phyloP scores from a whole-genome alignment of 2,797 vertebrate genomes.

The Chaenodraco wilsoni region DNA sequence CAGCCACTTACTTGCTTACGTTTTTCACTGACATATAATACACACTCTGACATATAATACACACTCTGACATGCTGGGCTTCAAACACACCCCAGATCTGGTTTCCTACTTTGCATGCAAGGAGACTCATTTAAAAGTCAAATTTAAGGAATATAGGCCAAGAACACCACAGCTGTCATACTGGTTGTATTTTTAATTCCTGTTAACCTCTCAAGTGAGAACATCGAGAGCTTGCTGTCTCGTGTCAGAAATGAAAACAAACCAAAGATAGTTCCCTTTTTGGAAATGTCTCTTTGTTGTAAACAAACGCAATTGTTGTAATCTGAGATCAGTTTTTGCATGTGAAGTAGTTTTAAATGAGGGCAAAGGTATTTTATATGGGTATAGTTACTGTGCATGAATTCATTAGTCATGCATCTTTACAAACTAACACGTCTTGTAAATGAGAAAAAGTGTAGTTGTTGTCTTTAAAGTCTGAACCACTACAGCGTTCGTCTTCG shows the following conservation, averaged over 20 bases:
- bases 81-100: slow-evolving; percentile 10
- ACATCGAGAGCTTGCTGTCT: not conserved
- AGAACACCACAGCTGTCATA: slow-evolving; percentile 6
- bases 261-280: not conserved
- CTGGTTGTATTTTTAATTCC: not conserved
- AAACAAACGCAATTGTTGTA: not conserved
- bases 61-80: not conserved
- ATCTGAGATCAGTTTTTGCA: not conserved
- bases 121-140: slow-evolving; percentile 66
- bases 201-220: not conserved
- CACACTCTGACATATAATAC: not conserved
- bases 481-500: not conserved
- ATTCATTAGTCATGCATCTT: not conserved
- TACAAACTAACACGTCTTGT: not conserved
- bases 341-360: not conserved
- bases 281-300: not conserved
- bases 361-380: not conserved
- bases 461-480: not conserved
- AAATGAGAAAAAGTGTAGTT: not conserved
- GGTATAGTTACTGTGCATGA: too few species aligned
- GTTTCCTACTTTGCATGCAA: slow-evolving; percentile 38
- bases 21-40: not conserved
- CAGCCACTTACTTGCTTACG: too few species aligned
- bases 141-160: slow-evolving; percentile 41
- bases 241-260: slow-evolving; percentile 15